These are phyloP conservation scores for Mormyrus proboscirostris DNA, from an alignment of 2,797 vertebrate species.

Conservation along the genomic window DNA sequence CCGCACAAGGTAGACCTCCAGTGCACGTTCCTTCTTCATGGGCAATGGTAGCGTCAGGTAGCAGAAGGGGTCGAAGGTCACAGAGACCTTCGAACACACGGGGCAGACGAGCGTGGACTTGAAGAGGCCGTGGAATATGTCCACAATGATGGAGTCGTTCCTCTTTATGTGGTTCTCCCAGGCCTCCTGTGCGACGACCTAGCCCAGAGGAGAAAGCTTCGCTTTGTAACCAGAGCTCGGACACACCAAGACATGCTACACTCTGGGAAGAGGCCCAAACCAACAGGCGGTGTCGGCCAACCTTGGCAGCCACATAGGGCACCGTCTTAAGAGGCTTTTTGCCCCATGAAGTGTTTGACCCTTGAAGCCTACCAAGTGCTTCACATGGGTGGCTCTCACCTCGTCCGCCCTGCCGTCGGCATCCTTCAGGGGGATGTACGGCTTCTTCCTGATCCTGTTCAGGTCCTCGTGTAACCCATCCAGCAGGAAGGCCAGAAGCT, in stretches of 20 bases:
- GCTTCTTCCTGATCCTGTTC: slow-evolving; percentile 96
- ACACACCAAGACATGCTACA: not conserved
- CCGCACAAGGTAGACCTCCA: slow-evolving; percentile 91
- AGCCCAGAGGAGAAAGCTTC: slow-evolving; percentile 11
- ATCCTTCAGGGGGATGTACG: slow-evolving; percentile 95
- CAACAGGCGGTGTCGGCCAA: not conserved
- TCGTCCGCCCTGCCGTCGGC: slow-evolving; percentile 88
- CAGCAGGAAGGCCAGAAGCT: slow-evolving; percentile 92
- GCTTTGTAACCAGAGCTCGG: not conserved
- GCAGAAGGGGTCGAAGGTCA: slow-evolving; percentile 98
- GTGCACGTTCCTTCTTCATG: slow-evolving; percentile 92
- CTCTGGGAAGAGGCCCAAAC: not conserved
- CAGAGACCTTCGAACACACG: slow-evolving; percentile 89
- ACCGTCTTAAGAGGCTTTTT: not conserved
- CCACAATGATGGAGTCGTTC: slow-evolving; percentile 98
- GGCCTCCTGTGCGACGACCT: slow-evolving; percentile 96
- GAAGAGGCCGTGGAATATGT: slow-evolving; percentile 98
- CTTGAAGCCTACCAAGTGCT: not conserved
- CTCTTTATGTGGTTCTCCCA: slow-evolving; percentile 97
- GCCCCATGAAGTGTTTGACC: not conserved
- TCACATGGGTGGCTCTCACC: slow-evolving; percentile 49
- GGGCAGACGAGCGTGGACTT: slow-evolving; percentile 97
- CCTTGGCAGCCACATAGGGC: not conserved
- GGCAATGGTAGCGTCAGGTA: slow-evolving; percentile 96
- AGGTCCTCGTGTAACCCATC: slow-evolving; percentile 96